Evolutionary conservation across 2,797 vertebrate species (phyloP).

Genomic region (Hoplostethus mediterraneus): DNA sequence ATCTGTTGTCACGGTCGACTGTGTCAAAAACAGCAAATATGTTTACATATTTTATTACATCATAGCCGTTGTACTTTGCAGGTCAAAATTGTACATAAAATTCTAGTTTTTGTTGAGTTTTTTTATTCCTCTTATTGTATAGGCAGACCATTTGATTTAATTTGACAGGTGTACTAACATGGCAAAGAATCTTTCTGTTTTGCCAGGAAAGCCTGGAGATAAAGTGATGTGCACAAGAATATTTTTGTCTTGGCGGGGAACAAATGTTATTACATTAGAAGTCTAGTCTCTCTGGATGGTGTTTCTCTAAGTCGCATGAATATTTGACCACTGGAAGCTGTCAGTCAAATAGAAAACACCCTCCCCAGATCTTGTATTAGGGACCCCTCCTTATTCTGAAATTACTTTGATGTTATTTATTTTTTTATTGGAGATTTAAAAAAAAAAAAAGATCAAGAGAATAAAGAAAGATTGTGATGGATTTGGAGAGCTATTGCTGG

Average conservation of each 20-base stretch:
- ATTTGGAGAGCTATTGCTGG: conserved; percentile 88
- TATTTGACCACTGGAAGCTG: conserved; percentile 89
- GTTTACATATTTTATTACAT: conserved; percentile 87
- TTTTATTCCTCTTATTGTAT: conserved; percentile 69
- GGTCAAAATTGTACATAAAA: conserved; percentile 82
- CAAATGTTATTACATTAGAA: conserved; percentile 91
- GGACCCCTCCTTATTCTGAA: conserved; percentile 83
- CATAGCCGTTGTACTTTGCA: conserved; percentile 82
- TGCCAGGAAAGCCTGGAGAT: conserved; percentile 57
- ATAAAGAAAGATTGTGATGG: conserved; percentile 89
- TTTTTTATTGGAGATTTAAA: conserved; percentile 82
- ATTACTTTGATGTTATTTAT: conserved; percentile 85
- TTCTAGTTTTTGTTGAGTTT: conserved; percentile 64
- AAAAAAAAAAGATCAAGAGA: conserved; percentile 62
- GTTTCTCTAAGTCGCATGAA: conserved; percentile 91
- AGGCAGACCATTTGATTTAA: conserved; percentile 64
- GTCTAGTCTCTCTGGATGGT: conserved; percentile 88
- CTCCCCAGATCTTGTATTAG: conserved; percentile 81
- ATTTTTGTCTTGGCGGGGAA: conserved; percentile 83
- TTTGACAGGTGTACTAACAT: conserved; percentile 73
- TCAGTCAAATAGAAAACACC: conserved; percentile 81
- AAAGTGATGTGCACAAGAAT: conserved; percentile 64
- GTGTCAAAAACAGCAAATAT: conserved; percentile 84
- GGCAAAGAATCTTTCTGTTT: conserved; percentile 54
- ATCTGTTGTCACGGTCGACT: conserved; percentile 81